A percentile compares a stretch with the other conserved stretches of the same genome.
phyloP scores from a whole-genome alignment of 2,797 vertebrate genomes.

The Avahi laniger region DNA sequence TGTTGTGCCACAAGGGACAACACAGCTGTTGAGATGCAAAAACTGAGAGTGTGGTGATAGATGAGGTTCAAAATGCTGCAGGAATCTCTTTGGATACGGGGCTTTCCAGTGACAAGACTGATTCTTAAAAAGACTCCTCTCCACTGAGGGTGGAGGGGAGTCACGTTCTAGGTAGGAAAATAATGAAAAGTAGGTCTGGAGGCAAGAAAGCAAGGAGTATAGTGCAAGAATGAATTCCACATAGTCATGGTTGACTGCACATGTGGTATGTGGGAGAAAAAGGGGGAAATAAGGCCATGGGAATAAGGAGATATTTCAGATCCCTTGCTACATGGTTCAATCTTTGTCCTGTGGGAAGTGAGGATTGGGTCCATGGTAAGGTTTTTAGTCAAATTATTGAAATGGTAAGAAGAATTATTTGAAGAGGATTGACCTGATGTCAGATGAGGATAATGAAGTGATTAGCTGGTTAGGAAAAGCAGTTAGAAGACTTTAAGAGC shows the following conservation, averaged over 20 bases:
- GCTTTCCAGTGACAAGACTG: neutral
- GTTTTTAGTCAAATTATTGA: neutral
- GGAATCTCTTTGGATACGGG: neutral
- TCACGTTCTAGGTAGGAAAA: neutral
- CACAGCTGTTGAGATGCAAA: neutral
- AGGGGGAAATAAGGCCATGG: neutral
- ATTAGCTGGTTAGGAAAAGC: neutral
- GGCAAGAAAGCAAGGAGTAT: neutral
- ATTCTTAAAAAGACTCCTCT: neutral
- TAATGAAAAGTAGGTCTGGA: neutral
- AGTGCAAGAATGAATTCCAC: neutral
- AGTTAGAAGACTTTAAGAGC: neutral
- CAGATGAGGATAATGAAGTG: neutral
- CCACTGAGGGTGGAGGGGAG: neutral
- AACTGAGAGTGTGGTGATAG: neutral
- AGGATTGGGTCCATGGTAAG: neutral
- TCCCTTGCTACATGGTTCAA: rapidly evolving
- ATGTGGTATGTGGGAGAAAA: neutral
- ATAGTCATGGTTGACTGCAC: neutral
- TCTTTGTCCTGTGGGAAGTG: neutral
- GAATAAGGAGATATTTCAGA: neutral
- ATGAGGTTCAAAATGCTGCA: neutral
- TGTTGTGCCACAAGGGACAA: neutral
- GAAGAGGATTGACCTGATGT: neutral
- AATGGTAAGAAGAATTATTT: neutral